Conservation (phyloP, 2,113 vertebrate species). For the Leptobrachium leishanense region DNA sequence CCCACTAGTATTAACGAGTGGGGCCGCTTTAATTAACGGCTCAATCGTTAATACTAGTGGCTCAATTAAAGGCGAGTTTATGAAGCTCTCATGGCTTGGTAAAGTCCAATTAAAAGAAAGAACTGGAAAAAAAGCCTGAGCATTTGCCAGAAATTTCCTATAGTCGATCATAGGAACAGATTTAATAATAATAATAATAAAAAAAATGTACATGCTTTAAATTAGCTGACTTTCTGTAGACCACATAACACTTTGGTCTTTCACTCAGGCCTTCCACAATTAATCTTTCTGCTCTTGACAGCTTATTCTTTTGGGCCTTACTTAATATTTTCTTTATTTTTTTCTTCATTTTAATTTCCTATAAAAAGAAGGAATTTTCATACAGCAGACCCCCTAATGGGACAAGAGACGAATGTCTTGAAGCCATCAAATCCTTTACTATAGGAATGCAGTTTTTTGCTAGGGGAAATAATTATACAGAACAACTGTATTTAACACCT, state of each 20-base stretch:
- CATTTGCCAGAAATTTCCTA: no score
- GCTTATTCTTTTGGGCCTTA: neutral
- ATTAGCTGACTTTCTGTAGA: constrained; percentile 7
- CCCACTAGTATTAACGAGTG: no score
- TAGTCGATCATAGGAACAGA: no score
- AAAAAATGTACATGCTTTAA: constrained; percentile 7
- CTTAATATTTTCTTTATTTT: neutral
- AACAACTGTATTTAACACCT: no score
- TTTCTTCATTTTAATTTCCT: neutral
- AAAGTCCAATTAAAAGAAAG: no score
- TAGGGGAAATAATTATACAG: no score
- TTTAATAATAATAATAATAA: neutral
- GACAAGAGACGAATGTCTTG: neutral
- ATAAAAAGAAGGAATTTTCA: neutral
- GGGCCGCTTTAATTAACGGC: no score
- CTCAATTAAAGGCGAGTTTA: no score
- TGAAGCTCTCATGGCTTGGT: no score
- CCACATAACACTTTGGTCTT: constrained; percentile 10
- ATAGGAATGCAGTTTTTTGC: neutral
- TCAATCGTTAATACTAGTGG: no score
- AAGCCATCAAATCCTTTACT: neutral
- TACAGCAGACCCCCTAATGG: neutral
- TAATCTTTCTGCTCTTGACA: constrained; percentile 13
- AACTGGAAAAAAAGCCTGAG: no score
- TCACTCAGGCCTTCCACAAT: constrained; percentile 2